Conservation (phyloP, 1,140 invertebrate genomes). For the Plectus sambesii region DNA sequence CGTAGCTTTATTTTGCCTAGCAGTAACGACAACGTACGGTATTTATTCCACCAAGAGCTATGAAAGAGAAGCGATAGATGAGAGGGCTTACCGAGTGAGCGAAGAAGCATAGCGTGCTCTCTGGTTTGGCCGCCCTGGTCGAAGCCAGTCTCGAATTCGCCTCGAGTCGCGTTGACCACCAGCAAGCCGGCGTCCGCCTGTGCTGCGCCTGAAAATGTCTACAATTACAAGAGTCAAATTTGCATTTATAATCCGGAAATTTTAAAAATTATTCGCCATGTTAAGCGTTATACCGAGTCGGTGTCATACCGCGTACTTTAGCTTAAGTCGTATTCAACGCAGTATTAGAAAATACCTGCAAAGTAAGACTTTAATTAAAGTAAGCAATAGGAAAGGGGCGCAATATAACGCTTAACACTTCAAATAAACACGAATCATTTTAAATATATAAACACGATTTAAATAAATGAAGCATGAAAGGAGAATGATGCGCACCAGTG, state of each 20-base stretch:
- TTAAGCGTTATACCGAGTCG: no score
- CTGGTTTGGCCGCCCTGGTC: constrained; percentile 91
- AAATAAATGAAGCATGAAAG: no score
- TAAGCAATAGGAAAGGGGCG: background rate
- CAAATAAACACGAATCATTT: no score
- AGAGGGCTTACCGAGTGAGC: constrained; percentile 62
- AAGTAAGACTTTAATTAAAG: background rate
- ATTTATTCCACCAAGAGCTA: no score
- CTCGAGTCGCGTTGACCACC: constrained; percentile 80
- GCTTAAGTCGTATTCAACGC: constrained; percentile 2
- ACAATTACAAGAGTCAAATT: background rate
- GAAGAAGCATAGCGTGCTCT: constrained; percentile 83
- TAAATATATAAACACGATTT: no score
- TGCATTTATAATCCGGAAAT: no score
- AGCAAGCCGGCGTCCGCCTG: constrained; percentile 91
- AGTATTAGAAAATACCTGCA: background rate
- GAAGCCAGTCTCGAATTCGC: constrained; percentile 98
- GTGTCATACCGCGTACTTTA: no score
- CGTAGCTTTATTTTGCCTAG: no score
- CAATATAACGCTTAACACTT: background rate
- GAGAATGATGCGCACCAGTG: constrained; percentile 51
- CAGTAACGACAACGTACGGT: no score
- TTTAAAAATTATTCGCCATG: no score
- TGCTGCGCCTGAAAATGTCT: constrained; percentile 59
- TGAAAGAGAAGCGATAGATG: constrained; percentile 2